Evolutionary conservation across 2,888 invertebrate genomes (phyloP).

Genomic region (Drosophila barbarae): DNA sequence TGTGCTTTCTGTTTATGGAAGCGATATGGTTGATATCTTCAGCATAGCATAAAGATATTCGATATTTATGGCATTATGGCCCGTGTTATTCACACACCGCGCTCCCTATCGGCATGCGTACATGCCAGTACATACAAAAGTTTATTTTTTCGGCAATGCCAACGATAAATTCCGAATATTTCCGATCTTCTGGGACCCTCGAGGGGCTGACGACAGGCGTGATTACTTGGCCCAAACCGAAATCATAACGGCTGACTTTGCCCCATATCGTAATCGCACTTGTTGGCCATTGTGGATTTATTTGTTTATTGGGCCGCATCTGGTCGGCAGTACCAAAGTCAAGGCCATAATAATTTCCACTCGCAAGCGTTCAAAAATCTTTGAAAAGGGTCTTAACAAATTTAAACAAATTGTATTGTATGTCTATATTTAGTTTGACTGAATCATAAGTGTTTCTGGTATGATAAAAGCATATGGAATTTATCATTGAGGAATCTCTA

Average conservation of each 20-base stretch:
- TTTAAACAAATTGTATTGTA: no score
- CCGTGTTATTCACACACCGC: slow-evolving; percentile 22
- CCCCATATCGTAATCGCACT: slow-evolving; percentile 28
- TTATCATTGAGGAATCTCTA: no score
- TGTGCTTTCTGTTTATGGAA: slow-evolving; percentile 20
- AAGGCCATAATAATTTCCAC: slow-evolving; percentile 6
- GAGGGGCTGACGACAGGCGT: slow-evolving; percentile 8
- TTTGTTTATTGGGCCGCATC: slow-evolving; percentile 26
- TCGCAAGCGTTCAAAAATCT: no score
- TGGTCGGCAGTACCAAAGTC: slow-evolving; percentile 21
- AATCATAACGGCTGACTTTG: slow-evolving; percentile 34
- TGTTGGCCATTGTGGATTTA: slow-evolving; percentile 30
- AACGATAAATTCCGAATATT: slow-evolving; percentile 19
- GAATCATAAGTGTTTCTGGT: no score
- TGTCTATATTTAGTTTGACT: no score
- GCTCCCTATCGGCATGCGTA: slow-evolving; percentile 12
- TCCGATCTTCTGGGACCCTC: slow-evolving; percentile 14
- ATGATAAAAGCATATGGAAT: no score
- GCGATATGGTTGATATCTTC: slow-evolving; percentile 40
- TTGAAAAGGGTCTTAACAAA: no score
- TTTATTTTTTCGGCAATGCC: slow-evolving; percentile 5
- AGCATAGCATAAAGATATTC: slow-evolving; percentile 48
- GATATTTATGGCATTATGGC: slow-evolving; percentile 35
- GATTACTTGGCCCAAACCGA: slow-evolving; percentile 14
- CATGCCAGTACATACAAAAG: background rate